Conservation (phyloP, 2,888 invertebrate genomes). For the Troilus luridus region DNA sequence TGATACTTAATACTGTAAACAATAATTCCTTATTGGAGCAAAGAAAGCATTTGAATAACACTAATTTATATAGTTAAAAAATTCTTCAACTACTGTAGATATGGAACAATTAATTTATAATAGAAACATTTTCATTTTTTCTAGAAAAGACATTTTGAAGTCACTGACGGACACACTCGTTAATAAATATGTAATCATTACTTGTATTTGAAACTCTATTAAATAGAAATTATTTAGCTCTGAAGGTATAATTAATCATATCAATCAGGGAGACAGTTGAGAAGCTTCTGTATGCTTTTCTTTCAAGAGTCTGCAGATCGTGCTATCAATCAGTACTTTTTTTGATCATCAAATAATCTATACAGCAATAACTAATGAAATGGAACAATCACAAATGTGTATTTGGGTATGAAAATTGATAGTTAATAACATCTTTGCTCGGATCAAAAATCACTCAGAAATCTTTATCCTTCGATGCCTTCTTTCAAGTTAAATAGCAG, state of each 20-base stretch:
- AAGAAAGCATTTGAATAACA: background rate
- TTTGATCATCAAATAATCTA: background rate
- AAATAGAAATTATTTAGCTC: background rate
- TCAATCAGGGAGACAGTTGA: background rate
- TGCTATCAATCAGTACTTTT: background rate
- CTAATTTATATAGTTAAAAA: background rate
- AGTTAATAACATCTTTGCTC: background rate
- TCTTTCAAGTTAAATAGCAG: constrained; percentile 12
- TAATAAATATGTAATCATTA: background rate
- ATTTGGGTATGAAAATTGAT: background rate
- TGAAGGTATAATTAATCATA: background rate
- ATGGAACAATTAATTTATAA: background rate
- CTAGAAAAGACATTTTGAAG: background rate
- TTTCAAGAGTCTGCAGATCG: background rate
- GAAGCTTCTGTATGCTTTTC: background rate
- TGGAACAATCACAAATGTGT: background rate
- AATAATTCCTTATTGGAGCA: background rate
- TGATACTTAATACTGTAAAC: background rate
- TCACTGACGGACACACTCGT: background rate
- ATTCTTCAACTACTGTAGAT: no score
- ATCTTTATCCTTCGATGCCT: constrained; percentile 3
- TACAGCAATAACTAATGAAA: background rate
- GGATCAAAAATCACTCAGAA: constrained; percentile 39
- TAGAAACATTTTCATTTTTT: background rate
- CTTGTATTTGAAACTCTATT: background rate